phyloP scores from a whole-genome alignment of 1,140 invertebrate species.

The Notospermus geniculatus region DNA sequence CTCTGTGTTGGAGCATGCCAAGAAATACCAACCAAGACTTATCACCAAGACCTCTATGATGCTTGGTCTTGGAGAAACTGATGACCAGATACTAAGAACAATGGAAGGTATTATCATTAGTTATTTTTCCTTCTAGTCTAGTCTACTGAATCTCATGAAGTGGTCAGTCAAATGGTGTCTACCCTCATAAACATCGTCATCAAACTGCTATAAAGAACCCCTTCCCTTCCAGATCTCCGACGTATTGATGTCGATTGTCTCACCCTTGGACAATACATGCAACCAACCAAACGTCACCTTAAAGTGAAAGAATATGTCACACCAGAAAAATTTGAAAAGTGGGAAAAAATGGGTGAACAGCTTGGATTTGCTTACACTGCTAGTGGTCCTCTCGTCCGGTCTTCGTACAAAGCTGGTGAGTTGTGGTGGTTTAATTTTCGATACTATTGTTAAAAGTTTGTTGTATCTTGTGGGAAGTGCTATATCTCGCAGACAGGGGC shows the following conservation, averaged over 20 bases:
- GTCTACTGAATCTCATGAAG: no score
- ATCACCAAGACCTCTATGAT: slow-evolving; percentile 99
- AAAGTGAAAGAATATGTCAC: slow-evolving; percentile 96
- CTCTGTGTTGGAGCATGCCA: slow-evolving; percentile 76
- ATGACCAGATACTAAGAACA: slow-evolving; percentile 83
- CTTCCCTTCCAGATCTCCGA: slow-evolving; percentile 66
- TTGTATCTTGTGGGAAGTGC: no score
- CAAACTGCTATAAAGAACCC: no score
- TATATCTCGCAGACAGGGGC: no score
- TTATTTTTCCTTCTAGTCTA: no score
- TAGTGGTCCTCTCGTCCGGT: slow-evolving; percentile 93
- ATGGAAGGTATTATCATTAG: slow-evolving; percentile 77
- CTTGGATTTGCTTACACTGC: slow-evolving; percentile 96
- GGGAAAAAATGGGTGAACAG: slow-evolving; percentile 80
- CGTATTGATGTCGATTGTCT: slow-evolving; percentile 85
- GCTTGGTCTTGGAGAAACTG: slow-evolving; percentile 94
- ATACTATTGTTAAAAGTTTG: no score
- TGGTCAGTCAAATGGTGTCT: no score
- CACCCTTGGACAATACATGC: slow-evolving; percentile 99
- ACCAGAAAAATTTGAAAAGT: slow-evolving; percentile 89
- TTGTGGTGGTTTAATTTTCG: slow-evolving; percentile 24
- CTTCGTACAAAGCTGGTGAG: slow-evolving; percentile 94
- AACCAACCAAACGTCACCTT: slow-evolving; percentile 94
- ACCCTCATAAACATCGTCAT: no score
- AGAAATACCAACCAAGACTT: slow-evolving; percentile 69